Conservation (phyloP, 2,113 vertebrate species). For the Mystacornis crossleyi region DNA sequence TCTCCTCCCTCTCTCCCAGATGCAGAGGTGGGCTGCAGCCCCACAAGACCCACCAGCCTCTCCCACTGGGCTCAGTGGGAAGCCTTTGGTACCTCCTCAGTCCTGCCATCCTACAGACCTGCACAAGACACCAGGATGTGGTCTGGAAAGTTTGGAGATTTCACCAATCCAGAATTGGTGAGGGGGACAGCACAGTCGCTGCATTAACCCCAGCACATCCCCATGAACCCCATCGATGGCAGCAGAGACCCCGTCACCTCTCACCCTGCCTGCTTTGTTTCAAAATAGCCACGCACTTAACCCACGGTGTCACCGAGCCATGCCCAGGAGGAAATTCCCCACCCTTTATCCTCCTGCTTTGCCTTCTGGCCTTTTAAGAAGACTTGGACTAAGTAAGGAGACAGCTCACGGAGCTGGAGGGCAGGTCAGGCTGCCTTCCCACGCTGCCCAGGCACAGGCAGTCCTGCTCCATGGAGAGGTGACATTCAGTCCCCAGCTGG, state of each 20-base stretch:
- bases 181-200: neutral
- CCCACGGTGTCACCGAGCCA: accelerated
- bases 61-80: neutral
- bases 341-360: neutral
- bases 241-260: neutral
- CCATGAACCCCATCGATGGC: accelerated
- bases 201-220: accelerated
- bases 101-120: neutral
- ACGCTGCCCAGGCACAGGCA: accelerated
- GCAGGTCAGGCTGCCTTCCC: neutral
- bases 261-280: neutral
- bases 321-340: neutral
- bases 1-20: neutral
- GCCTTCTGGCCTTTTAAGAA: neutral
- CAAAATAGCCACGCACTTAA: neutral
- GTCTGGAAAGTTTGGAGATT: neutral
- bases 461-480: too few species aligned
- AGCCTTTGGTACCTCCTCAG: accelerated
- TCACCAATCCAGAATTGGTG: neutral
- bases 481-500: neutral
- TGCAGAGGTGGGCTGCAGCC: neutral
- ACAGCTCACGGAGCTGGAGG: neutral
- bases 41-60: neutral
- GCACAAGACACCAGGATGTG: accelerated
- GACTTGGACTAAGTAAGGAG: neutral